A percentile compares a stretch with the other conserved stretches of the same genome.
phyloP scores from a whole-genome alignment of 2,888 invertebrate species.

The Pinctada fucata region DNA sequence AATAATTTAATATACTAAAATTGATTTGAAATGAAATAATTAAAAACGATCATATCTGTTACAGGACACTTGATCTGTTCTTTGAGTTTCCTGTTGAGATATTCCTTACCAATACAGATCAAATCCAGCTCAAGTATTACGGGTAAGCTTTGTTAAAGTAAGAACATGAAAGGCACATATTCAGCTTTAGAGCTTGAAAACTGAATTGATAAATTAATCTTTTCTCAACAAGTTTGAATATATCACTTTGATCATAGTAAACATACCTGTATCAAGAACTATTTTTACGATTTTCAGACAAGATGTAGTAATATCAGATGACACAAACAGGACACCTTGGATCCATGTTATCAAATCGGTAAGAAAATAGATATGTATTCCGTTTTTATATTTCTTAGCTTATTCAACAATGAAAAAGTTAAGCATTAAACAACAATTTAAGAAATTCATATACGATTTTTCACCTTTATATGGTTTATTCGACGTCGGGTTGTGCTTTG shows the following conservation, averaged over 20 bases:
- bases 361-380: conserved; percentile 37
- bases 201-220: too few species aligned
- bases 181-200: too few species aligned
- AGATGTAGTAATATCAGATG: conserved; percentile 63
- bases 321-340: conserved; percentile 73
- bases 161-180: too few species aligned
- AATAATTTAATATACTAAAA: neutral
- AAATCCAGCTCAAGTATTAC: conserved; percentile 72
- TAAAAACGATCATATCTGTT: conserved; percentile 23
- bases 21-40: neutral
- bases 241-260: too few species aligned
- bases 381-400: too few species aligned
- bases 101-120: conserved; percentile 62
- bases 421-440: too few species aligned
- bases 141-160: conserved; percentile 57
- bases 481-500: too few species aligned
- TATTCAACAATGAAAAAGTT: too few species aligned
- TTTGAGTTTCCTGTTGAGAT: conserved; percentile 72
- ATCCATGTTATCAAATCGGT: conserved; percentile 74
- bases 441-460: too few species aligned
- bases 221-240: too few species aligned
- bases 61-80: conserved; percentile 68
- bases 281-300: conserved; percentile 46
- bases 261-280: too few species aligned
- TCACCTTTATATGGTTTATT: too few species aligned